Percentiles rank a stretch among this genome's conserved stretches.
Evolutionary conservation across 2,888 invertebrate species (phyloP).

Genomic region (Perizoma affinitatum): DNA sequence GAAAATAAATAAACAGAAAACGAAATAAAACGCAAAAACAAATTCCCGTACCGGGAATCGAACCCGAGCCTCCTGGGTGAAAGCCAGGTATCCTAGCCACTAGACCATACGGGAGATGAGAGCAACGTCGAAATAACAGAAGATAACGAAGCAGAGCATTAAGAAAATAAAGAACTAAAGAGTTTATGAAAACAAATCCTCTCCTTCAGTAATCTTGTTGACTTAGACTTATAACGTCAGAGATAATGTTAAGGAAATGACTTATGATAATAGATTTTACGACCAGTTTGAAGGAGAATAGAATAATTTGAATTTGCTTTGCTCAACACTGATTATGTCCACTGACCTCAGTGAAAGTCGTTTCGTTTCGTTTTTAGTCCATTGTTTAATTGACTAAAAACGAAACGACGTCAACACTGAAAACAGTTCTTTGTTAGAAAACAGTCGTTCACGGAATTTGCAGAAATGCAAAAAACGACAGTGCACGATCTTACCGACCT

Average conservation of each 20-base stretch:
- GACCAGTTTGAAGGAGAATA: too few relatives aligned
- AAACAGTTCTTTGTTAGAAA: constrained; percentile 8
- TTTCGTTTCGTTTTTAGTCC: too few relatives aligned
- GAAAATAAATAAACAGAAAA: background rate
- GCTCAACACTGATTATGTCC: too few relatives aligned
- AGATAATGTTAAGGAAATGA: too few relatives aligned
- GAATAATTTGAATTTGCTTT: too few relatives aligned
- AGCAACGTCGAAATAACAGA: background rate
- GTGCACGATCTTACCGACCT: constrained; percentile 41
- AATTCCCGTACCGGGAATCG: constrained; percentile 88
- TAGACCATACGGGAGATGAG: constrained; percentile 85
- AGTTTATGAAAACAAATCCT: too few relatives aligned
- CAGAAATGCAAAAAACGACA: constrained; percentile 19
- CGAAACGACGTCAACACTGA: background rate
- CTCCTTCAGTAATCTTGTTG: too few relatives aligned
- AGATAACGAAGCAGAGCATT: too few relatives aligned
- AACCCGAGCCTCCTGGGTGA: constrained; percentile 90
- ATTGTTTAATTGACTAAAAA: background rate
- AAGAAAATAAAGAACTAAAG: too few relatives aligned
- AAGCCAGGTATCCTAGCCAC: constrained; percentile 89
- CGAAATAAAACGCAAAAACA: constrained; percentile 8
- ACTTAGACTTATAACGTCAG: too few relatives aligned
- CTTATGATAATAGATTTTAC: too few relatives aligned
- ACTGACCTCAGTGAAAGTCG: too few relatives aligned
- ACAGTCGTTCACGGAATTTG: constrained; percentile 5